Evolutionary conservation across 1,140 invertebrate genomes (phyloP), one percentile per base, ranked within the genome.

Genomic region (Oryctes rhinoceros): DNA sequence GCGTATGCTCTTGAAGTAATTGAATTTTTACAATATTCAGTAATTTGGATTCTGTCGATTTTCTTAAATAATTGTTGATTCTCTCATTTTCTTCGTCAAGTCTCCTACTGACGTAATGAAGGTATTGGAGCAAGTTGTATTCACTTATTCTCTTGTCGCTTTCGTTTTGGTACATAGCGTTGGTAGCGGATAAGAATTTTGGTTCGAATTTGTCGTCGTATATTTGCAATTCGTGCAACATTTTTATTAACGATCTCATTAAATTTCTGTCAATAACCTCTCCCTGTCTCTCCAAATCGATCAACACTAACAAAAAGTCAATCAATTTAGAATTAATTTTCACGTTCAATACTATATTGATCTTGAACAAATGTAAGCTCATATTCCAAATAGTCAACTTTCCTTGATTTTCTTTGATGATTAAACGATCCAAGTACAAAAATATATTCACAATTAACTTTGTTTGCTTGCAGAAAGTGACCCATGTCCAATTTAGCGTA

Each of bases 391-490:
- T 80, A 82, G 81, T 47, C 24, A 48, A 6, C 53, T 53, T 78
- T 9, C 20, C 39, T 85, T 81, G 81, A 83, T 82, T 35, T 82
- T 81, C 76, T 80, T 80, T 83, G 79, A 79, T 80, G 82, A 62
- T 83, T 80, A 49, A 81, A 78, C 97, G 92, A 89, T 99, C 97
- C 82, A 99, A 91, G 87, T 97, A 98, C 74, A 99, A 90, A 89
- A 99, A 99, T 88, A 99, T 98, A 89, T 97, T 98, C 81, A 97
- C 91, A 82, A 99, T 97, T 95, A 98, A 97, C 78, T 97, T 96
- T 96, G 98, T 98, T 88, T 99, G 97, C 80, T 94, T 91, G 88
- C 97, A 98, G 87, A 98, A 97, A 0, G 94, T 93, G 81, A 94
- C 92, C 97, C 98, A 99, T 88, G 96, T 96, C 80, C 93, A 93